These are phyloP conservation scores for Syrista parreyssii DNA, from an alignment of 2,888 invertebrate genomes.

Conservation along the genomic window DNA sequence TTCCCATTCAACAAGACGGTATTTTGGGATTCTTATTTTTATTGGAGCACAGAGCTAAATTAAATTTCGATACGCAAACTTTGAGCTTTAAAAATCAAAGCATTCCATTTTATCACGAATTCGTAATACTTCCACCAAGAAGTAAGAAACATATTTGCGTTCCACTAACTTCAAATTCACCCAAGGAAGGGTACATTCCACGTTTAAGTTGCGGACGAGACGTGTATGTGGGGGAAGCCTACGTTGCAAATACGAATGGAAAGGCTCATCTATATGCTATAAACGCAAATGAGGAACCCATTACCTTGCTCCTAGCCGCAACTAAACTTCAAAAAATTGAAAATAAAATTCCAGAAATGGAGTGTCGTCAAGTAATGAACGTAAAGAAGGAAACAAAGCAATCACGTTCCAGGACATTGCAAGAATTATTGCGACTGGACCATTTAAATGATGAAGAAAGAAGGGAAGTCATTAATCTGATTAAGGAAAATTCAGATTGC, in stretches of 20 bases:
- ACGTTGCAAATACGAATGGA: background rate
- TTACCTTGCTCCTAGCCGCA: background rate
- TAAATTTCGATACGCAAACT: background rate
- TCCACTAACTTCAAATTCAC: background rate
- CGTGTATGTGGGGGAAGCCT: background rate
- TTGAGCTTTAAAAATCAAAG: no score
- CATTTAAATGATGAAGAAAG: slow-evolving; percentile 1
- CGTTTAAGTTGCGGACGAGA: background rate
- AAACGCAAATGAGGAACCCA: background rate
- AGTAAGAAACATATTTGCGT: background rate
- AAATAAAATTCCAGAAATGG: background rate
- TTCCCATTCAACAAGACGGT: slow-evolving; percentile 11
- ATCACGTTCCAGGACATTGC: background rate
- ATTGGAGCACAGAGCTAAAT: background rate
- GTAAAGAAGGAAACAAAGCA: background rate
- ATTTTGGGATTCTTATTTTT: slow-evolving; percentile 8
- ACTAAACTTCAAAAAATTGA: background rate
- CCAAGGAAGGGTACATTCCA: background rate
- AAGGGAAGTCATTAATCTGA: background rate
- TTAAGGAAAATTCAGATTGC: background rate
- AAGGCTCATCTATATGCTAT: background rate
- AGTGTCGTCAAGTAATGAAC: background rate
- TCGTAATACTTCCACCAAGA: background rate
- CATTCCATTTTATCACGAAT: no score
- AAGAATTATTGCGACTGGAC: background rate